These are phyloP conservation scores for Bos indicus DNA, from an alignment of 2,113 vertebrate species.

Conservation along the genomic window DNA sequence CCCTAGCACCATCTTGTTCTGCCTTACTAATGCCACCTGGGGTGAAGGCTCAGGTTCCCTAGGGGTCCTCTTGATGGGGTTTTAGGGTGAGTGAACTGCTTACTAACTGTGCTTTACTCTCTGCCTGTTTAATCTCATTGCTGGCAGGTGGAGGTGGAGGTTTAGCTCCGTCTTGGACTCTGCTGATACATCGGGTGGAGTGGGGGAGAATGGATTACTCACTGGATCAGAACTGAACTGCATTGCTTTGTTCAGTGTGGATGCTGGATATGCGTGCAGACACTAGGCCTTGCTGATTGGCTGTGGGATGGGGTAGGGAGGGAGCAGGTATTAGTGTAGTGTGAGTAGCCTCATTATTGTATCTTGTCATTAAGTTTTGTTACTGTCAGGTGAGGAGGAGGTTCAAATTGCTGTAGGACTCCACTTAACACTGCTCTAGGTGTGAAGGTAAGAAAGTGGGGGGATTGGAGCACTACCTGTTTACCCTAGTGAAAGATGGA, in stretches of 20 bases:
- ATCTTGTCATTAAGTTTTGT: background rate
- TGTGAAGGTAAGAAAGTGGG: too few relatives aligned
- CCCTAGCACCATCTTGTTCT: background rate
- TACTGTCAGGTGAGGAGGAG: background rate
- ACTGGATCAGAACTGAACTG: background rate
- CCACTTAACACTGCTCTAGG: background rate
- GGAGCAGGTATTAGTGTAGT: background rate
- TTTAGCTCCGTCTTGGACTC: background rate
- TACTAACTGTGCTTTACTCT: background rate
- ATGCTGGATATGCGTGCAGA: background rate
- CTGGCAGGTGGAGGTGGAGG: background rate
- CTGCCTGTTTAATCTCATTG: background rate
- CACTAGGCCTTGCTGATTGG: background rate
- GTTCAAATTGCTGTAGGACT: background rate
- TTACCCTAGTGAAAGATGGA: background rate
- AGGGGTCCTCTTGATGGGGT: background rate
- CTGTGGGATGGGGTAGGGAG: background rate
- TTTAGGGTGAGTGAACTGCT: background rate
- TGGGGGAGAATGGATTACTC: background rate
- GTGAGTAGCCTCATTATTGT: background rate
- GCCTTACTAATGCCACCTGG: background rate
- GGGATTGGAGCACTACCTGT: background rate
- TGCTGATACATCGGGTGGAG: background rate
- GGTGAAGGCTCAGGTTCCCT: background rate
- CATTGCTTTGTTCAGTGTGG: background rate